Base-by-base conservation (phyloP, 2,797 vertebrate species). In the Aratinga solstitialis region DNA sequence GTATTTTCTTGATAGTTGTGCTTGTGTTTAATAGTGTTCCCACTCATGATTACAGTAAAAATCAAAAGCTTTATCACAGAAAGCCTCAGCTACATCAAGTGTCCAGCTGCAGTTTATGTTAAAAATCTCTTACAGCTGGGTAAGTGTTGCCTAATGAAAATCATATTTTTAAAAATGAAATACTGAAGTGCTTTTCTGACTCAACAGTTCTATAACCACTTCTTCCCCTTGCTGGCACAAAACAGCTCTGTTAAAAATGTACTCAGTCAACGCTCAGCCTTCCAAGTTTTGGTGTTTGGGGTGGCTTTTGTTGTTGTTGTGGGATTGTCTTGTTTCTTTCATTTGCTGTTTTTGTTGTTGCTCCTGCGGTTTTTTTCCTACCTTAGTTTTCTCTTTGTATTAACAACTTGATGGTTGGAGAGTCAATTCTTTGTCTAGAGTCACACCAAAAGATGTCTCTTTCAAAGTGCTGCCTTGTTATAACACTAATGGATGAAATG, bases 401-500 rank as follows among this genome's bases (percentile, higher is more conserved):
- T 29, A 63, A 30, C 13, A 80, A 21, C 9, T n/a, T 54, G 38
- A 40, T 53, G 8, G 4, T 40, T 17, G 11, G 12, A 15, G 6
- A 87, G 2, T 73, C 23, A 76, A 56, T 71, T 48, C 66, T 65
- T 42, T 16, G 15, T 7, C 68, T 56, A 10, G 26, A 51, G 14
- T 43, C 32, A 26, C 23, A 73, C 21, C 0, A 6, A 67, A 80
- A 74, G 11, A 8, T 3, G 0, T 24, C 5, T 3, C 27, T 30
- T 93, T 80, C 40, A 36, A 61, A 20, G 17, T 34, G 14, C 14
- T 61, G 16, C 34, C 13, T 11, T 75, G 22, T 40, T 84, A 36
- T 56, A 43, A 38, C 26, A 21, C 6, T 38, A 53, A 68, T 11
- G 21, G 66, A 50, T 9, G 29, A 71, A 88, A 30, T 5, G 51